Evolutionary conservation across 2,113 vertebrate genomes (phyloP).

Genomic region (Delphinapterus leucas): DNA sequence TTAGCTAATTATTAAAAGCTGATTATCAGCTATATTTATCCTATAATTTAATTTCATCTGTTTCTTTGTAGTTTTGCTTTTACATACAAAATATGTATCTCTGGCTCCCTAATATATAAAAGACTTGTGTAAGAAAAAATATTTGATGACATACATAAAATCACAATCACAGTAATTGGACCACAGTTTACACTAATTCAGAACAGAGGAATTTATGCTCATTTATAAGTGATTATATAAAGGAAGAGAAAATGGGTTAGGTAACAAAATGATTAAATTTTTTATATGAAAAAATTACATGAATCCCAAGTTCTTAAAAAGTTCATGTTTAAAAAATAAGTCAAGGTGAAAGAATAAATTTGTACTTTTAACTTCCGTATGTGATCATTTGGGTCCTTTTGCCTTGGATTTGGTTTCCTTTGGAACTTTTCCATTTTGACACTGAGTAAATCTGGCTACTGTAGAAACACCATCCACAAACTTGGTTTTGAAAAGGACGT

Average conservation of each 20-base stretch:
- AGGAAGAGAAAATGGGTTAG: conserved; percentile 4
- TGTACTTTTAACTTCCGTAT: conserved; percentile 55
- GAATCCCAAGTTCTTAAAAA: conserved; percentile 36
- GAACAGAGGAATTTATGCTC: not conserved
- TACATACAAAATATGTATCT: not conserved
- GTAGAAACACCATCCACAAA: conserved; percentile 95
- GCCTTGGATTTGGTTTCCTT: conserved; percentile 81
- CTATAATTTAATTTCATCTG: conserved; percentile 41
- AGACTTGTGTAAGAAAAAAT: conserved; percentile 36
- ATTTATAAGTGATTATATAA: conserved; percentile 55
- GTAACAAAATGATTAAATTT: conserved; percentile 32
- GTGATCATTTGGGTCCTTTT: conserved; percentile 69
- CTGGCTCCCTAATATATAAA: not conserved
- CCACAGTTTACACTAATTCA: conserved; percentile 38
- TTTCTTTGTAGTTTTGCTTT: conserved; percentile 44
- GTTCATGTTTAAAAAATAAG: not conserved
- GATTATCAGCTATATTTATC: conserved; percentile 48
- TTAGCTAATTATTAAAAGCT: conserved; percentile 49
- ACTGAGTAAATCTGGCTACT: conserved; percentile 85
- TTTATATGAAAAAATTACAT: conserved; percentile 40
- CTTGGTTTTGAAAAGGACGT: conserved; percentile 95
- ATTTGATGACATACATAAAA: conserved; percentile 46
- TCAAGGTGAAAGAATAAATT: not conserved
- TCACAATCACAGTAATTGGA: conserved; percentile 57
- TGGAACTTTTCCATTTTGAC: conserved; percentile 72